Evolutionary conservation across 2,888 invertebrate species (phyloP), one percentile per base, ranked within the genome.

Genomic region (Malacosoma neustria): DNA sequence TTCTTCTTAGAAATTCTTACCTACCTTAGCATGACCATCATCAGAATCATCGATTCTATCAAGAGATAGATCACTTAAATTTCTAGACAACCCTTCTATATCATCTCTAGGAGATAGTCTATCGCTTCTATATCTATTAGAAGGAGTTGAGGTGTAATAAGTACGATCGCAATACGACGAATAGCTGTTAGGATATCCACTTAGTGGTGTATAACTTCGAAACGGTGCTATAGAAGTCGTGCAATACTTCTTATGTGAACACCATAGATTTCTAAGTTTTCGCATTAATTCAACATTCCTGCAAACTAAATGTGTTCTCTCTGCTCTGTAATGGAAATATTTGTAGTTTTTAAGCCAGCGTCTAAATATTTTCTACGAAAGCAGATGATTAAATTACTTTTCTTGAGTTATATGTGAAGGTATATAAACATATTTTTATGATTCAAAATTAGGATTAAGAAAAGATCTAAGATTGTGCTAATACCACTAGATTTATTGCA

Each of bases 231-330:
- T 61, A 32, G 69, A 63, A 48, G 74, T 77, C 9, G 81, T 85
- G 77, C 86, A 86, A 64, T 86, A 85, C 53, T 88, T 87, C 67
- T 89, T 89, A 77, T 89, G 88, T 64, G 87, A 88, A 61, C 76
- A 84, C 89, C 90, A 89, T 45, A 90, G 69, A 51, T 80, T 86
- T 62, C 87, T 84, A 53, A 89, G 84, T 69, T 89, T 88, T 69
- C 84, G 80, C 85, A 89, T 87, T 61, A 90, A 81, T 56, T 89
- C 88, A 56, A 77, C 74, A 70, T 90, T 90, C 69, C 89, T 88
- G 71, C 79, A 84, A 75, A 86, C 87, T 76, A 89, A 84, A 65
- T 87, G 87, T 63, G 80, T 71, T 71, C 76, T 87, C 60, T 90
- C 89, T 72, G 75, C 72, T 89, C 90, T 90, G 87, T 71, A 88